phyloP scores from a whole-genome alignment of 37 sponge, comb jelly and placozoan species.

The Petrosia ficiformis region DNA sequence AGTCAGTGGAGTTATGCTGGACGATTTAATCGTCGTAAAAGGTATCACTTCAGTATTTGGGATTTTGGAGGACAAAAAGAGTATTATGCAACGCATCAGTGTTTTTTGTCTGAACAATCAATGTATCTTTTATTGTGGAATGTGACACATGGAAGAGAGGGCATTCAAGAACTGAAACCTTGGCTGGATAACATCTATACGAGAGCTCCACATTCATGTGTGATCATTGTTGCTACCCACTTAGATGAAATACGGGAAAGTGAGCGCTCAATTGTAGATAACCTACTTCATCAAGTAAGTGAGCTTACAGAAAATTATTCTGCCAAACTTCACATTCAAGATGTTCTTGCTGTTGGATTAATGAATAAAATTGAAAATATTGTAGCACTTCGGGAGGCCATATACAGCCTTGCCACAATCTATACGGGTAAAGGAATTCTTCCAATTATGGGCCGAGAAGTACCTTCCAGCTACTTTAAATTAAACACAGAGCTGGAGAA shows the following conservation, averaged over 20 bases:
- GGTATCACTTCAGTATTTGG: constrained; percentile 89
- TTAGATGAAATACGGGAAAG: constrained; percentile 71
- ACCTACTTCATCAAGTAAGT: constrained; percentile 44
- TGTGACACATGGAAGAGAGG: constrained; percentile 65
- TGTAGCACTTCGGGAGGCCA: constrained; percentile 70
- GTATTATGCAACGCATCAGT: constrained; percentile 96
- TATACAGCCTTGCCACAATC: constrained; percentile 75
- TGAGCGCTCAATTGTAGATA: constrained; percentile 33
- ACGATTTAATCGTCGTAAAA: constrained; percentile 21
- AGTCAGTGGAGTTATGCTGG: constrained; percentile 79
- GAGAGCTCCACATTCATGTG: constrained; percentile 74
- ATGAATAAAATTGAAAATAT: constrained; percentile 57
- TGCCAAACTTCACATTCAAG: constrained; percentile 56
- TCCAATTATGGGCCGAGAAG: constrained; percentile 71
- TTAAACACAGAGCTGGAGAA: constrained; percentile 66
- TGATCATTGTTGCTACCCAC: constrained; percentile 86
- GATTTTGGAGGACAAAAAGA: constrained; percentile 96
- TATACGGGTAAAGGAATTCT: constrained; percentile 36
- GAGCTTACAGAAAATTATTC: constrained; percentile 28
- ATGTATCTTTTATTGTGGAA: constrained; percentile 88
- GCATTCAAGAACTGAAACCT: constrained; percentile 77
- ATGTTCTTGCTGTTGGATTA: constrained; percentile 60
- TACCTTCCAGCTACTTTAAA: constrained; percentile 85
- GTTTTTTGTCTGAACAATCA: constrained; percentile 87
- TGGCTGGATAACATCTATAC: constrained; percentile 93